Evolutionary conservation across 2,113 vertebrate genomes (phyloP).

Genomic region (Glaucomys volans): DNA sequence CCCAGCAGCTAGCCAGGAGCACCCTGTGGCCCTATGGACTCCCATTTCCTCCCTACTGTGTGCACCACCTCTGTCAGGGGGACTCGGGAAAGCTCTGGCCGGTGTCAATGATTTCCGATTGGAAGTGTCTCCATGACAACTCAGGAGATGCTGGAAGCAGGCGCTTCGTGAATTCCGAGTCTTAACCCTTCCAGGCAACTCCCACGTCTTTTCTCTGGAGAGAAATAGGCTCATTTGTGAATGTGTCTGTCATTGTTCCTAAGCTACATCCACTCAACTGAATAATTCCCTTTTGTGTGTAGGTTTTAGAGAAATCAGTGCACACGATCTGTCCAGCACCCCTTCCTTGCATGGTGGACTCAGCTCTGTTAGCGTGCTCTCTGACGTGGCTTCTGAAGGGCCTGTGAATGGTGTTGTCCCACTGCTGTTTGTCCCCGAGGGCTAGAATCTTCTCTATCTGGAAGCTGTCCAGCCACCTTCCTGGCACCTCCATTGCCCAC

Average conservation of each 20-base stretch:
- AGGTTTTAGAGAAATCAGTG: not conserved
- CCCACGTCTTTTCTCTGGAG: not conserved
- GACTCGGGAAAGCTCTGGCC: not conserved
- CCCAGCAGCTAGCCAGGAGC: accelerated
- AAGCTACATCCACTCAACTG: not conserved
- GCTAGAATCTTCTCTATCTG: not conserved
- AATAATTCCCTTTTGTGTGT: not conserved
- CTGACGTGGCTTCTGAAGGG: not conserved
- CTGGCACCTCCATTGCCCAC: accelerated
- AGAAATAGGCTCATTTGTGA: not conserved
- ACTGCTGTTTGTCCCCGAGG: accelerated
- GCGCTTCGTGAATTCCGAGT: not conserved
- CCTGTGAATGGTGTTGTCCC: not conserved
- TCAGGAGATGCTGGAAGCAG: not conserved
- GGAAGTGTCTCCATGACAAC: constrained; percentile 58
- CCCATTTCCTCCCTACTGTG: accelerated
- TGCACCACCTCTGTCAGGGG: not conserved
- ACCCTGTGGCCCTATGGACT: accelerated
- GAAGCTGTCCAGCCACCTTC: not conserved
- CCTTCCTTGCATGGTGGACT: accelerated
- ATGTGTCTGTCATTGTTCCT: not conserved
- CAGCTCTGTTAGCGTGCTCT: no score
- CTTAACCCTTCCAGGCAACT: not conserved
- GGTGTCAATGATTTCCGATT: not conserved
- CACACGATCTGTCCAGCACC: accelerated